phyloP scores from a whole-genome alignment of 2,113 vertebrate genomes.

The Vanacampus margaritifer region DNA sequence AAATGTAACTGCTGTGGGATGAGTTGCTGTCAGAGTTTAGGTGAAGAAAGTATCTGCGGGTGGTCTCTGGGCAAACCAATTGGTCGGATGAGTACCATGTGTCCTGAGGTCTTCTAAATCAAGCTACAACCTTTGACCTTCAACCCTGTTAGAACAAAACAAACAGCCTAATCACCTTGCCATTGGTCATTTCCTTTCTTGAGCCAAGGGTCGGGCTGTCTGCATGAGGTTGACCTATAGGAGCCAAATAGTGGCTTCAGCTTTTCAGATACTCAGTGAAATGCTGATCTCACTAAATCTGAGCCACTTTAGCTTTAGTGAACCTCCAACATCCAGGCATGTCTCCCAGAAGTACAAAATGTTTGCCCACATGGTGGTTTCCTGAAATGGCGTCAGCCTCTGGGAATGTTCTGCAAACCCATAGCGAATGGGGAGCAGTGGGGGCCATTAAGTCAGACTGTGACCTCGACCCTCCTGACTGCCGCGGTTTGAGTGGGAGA shows the following conservation, averaged over 20 bases:
- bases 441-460: conserved; percentile 34
- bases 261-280: conserved; percentile 26
- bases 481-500: conserved; percentile 33
- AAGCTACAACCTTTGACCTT: conserved; percentile 45
- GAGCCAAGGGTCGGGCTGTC: conserved; percentile 9
- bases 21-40: conserved; percentile 2
- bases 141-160: conserved; percentile 28
- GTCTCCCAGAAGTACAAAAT: conserved; percentile 44
- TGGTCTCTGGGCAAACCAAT: conserved; percentile 20
- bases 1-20: not conserved
- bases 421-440: conserved; percentile 15
- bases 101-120: conserved; percentile 27
- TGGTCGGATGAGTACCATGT: conserved; percentile 14
- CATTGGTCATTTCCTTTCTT: conserved; percentile 30
- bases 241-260: conserved; percentile 10
- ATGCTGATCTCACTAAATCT: conserved; percentile 44
- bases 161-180: conserved; percentile 24
- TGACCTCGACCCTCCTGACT: conserved; percentile 47
- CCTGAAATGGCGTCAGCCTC: conserved; percentile 61
- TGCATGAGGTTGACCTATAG: conserved; percentile 14
- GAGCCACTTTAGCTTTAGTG: conserved; percentile 17
- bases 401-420: conserved; percentile 55
- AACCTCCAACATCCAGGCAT: conserved; percentile 20
- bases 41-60: not conserved
- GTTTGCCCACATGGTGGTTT: conserved; percentile 52